Base-by-base conservation (phyloP, 2,113 vertebrate species). In the Chionis minor region DNA sequence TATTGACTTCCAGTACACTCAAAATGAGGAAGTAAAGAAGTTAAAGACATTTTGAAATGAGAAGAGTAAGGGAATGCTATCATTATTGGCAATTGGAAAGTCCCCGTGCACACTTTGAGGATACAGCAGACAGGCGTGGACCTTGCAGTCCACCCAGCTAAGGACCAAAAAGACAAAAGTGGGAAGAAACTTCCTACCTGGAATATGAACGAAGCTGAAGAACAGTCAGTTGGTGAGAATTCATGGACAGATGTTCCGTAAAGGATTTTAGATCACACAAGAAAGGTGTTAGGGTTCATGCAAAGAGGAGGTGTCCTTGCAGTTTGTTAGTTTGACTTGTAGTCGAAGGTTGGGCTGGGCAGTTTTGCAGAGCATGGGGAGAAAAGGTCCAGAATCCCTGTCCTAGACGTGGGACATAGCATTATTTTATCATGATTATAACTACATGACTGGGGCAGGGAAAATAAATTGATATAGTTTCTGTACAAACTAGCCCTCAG, bases 101-200 rank as follows among this genome's bases (percentile, higher is more conserved):
- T 71, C 70, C 18, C 70, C 22, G 11, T 12, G 19, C 38, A 54
- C 3, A 4, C 27, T 27, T 20, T 58, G 56, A 28, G 45, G 56
- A 67, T 67, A 44, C 0, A 2, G 26, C 47, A 80, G 47, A 17
- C 11, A 8, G 0, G 3, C 0, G 3, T 20, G 27, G 40, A 66
- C 44, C 22, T 81, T 81, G 67, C 35, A 59, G 38, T 54, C 45
- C 13, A 28, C 16, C 56, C 38, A 75, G 38, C 44, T 59, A 66
- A 81, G 51, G 22, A 59, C n/a, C 18, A 66, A 72, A 54, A 38
- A 72, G 63, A 28, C 17, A 42, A 30, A 85, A 70, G 51, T 22
- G 22, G 27, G 38, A 63, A 58, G 89, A 65, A 84, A 19, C 24
- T 84, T 80, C 30, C 74, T 33, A 28, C 26, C 22, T 59, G 56